Evolutionary conservation across 2,113 vertebrate species (phyloP).

Genomic region (Ciconia stormi): DNA sequence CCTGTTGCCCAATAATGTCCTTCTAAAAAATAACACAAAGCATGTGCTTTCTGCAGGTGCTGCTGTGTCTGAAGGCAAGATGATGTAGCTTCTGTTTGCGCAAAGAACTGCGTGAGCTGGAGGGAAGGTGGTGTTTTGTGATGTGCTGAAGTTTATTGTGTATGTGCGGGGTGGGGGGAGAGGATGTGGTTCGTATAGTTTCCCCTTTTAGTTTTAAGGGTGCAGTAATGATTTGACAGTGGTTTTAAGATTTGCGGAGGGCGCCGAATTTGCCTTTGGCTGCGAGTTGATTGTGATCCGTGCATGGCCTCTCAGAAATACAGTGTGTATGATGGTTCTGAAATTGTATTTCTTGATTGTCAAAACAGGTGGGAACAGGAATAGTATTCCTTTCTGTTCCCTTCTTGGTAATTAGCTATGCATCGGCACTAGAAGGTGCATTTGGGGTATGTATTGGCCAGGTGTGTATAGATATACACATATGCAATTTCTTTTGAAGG

Average conservation of each 20-base stretch:
- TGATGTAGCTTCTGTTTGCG: accelerated
- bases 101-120: accelerated
- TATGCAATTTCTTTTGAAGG: neutral
- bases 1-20: neutral
- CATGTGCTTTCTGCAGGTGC: accelerated
- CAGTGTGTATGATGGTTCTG: accelerated
- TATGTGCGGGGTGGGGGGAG: accelerated
- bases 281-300: accelerated
- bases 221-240: neutral
- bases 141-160: accelerated
- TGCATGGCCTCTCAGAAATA: accelerated
- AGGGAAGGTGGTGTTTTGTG: neutral
- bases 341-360: neutral
- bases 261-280: neutral
- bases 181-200: accelerated
- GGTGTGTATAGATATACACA: neutral
- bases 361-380: neutral
- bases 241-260: accelerated
- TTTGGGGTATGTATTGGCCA: accelerated
- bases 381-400: neutral
- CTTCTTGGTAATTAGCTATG: neutral
- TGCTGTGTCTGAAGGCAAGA: neutral
- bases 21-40: accelerated
- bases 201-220: neutral
- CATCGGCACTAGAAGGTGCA: neutral